Evolutionary conservation across 2,113 vertebrate genomes (phyloP), one percentile per base, ranked within the genome.

Genomic region (Percina caprodes): DNA sequence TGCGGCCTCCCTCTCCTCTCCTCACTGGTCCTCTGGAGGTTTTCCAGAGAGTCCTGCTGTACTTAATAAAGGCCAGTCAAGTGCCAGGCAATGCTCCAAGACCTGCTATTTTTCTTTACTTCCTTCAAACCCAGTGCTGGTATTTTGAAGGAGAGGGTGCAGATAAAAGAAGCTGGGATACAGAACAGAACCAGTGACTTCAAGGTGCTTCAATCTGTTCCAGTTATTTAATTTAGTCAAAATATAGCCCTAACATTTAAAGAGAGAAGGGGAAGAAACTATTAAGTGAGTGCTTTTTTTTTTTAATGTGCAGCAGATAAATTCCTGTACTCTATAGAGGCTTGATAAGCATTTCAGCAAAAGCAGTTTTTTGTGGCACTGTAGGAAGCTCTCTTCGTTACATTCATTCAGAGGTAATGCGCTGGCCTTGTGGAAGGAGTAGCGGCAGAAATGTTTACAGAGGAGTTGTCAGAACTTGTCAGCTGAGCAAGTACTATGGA

Each of bases 61-160:
- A 95, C 95, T 95, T 96, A 96, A 97, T 97, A 94, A 96, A 97
- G 94, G 91, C 95, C 96, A 96, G 96, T 96, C 94, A 95, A 94
- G 95, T 91, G 92, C 94, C 93, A 92, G 96, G 96, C 96, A 95
- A 54, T 45, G 42, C 82, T 97, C 96, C 97, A 97, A 93, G 92
- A 94, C 86, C 87, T 93, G 91, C 87, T 94, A 94, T 95, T 96
- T 96, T 92, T 87, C 93, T 93, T 75, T 84, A 92, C 91, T 96
- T 96, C 90, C 91, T 92, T 95, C 93, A 94, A 96, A 95, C 93
- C 94, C 84, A 12, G 88, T 93, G 88, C 87, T 84, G 93, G 94
- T 91, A 88, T 88, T 82, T 80, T 66, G 35, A 79, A 85, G 71
- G 63, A 74, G 69, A 70, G 62, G 11, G 33, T 69, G 75, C 62